These are phyloP conservation scores for Glyptemys insculpta DNA, from an alignment of 2,797 vertebrate species.

Conservation along the genomic window DNA sequence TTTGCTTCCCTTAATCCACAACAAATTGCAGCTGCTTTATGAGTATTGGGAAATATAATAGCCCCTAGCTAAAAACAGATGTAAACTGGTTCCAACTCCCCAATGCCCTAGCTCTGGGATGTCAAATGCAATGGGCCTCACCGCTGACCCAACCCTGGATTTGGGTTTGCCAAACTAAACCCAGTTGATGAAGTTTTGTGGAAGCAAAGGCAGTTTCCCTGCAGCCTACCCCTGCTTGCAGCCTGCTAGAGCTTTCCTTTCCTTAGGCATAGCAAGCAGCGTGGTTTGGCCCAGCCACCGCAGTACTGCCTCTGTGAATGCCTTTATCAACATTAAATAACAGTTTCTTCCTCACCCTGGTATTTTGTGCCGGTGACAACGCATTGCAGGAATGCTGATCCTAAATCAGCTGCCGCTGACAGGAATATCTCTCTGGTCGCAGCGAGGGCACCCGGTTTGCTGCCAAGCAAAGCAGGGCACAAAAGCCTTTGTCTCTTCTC, in stretches of 20 bases:
- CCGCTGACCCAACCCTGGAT: background rate
- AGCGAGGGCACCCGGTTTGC: background rate
- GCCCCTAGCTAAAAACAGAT: background rate
- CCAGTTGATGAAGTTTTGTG: background rate
- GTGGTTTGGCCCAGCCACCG: background rate
- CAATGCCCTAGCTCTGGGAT: background rate
- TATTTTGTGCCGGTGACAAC: background rate
- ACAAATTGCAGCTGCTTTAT: background rate
- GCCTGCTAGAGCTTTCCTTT: background rate
- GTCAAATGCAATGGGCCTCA: background rate
- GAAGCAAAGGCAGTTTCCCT: background rate
- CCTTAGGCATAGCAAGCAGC: background rate
- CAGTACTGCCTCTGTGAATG: background rate
- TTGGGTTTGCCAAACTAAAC: background rate
- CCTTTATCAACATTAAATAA: background rate
- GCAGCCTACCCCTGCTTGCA: background rate
- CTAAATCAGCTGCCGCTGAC: background rate
- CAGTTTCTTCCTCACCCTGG: background rate
- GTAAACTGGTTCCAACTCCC: background rate
- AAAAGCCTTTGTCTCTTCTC: background rate
- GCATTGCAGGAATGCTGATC: background rate
- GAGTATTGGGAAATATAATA: background rate
- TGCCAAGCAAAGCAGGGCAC: conserved; percentile 20
- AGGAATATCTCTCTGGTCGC: background rate
- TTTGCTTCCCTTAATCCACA: background rate